Base-by-base conservation (phyloP, 2,113 vertebrate species). In the Merops nubicus region DNA sequence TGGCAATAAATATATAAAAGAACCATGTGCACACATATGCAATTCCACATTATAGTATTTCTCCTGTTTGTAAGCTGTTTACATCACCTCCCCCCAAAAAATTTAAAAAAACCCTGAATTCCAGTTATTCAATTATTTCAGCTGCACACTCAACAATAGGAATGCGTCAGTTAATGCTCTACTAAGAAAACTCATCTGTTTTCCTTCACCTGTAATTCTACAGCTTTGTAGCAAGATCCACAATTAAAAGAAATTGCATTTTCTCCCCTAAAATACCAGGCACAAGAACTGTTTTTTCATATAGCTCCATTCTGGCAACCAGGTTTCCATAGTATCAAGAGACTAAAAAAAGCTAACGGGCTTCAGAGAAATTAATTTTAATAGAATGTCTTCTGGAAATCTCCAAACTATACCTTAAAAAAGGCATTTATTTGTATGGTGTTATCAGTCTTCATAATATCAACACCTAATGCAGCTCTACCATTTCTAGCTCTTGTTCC, bases 261-360 rank as follows among this genome's bases (percentile, higher is more conserved):
- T 88, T 94, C 83, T 96, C 22, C 50, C 59, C n/a, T 47, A 75
- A 96, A 94, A 96, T 85, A 70, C 75, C 89, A 89, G 43, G 81
- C 81, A 34, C 75, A 69, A 90, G 88, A 21, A 57, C 33, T 47
- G 75, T 76, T 94, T 43, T 96, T 86, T 90, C 90, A 88, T 70
- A 83, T 12, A 91, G 82, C 81, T 96, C 81, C 73, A 63, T 65
- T 94, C 91, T 50, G 9, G 89, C 57, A 94, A 85, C 36, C 81
- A 93, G 81, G 96, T 96, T 97, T 97, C 96, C 96, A 97, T 96
- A 96, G 95, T 94, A 96, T 90, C 94, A 72, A 88, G 88, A 88
- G 88, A 90, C 93, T 94, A 94, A 94, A 97, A 97, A 95, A 97
- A 97, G 92, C 91, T n/a, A 81, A 56, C 42, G 4, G 62, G 72